A percentile compares a stretch with the other conserved stretches of the same genome.
Evolutionary conservation across 2,113 vertebrate species (phyloP).

Genomic region (Nettapus auritus): DNA sequence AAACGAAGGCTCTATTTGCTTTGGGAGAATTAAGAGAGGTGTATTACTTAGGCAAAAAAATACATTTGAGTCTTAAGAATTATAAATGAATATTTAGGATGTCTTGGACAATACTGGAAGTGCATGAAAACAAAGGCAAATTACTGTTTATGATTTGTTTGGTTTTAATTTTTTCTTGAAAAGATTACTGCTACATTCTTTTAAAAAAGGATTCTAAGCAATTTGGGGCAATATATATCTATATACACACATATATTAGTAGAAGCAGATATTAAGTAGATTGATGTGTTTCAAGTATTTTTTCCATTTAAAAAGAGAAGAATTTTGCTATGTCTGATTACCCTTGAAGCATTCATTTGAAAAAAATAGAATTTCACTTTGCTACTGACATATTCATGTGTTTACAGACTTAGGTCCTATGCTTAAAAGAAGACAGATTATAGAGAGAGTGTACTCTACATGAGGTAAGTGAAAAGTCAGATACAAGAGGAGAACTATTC

Average conservation of each 20-base stretch:
- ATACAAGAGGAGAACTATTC: not conserved
- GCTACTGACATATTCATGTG: not conserved
- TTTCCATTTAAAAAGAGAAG: not conserved
- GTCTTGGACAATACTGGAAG: not conserved
- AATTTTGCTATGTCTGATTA: not conserved
- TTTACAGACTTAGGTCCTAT: not conserved
- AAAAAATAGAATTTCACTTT: not conserved
- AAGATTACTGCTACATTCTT: not conserved
- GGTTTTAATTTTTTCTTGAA: not conserved
- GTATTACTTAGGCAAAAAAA: not conserved
- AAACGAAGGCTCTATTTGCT: slow-evolving; percentile 90
- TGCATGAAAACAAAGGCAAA: not conserved
- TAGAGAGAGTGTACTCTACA: not conserved
- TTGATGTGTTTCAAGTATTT: not conserved
- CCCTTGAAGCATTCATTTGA: not conserved
- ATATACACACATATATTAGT: not conserved
- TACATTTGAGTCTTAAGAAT: not conserved
- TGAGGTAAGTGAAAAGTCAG: not conserved
- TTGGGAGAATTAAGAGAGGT: not conserved
- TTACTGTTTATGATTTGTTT: not conserved
- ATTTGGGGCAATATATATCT: not conserved
- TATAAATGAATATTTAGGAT: not conserved
- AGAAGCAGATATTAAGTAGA: not conserved
- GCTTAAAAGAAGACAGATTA: not conserved
- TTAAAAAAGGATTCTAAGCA: not conserved